These are phyloP conservation scores for Hemichromis elongatus DNA, from an alignment of 2,113 vertebrate genomes.

Conservation along the genomic window DNA sequence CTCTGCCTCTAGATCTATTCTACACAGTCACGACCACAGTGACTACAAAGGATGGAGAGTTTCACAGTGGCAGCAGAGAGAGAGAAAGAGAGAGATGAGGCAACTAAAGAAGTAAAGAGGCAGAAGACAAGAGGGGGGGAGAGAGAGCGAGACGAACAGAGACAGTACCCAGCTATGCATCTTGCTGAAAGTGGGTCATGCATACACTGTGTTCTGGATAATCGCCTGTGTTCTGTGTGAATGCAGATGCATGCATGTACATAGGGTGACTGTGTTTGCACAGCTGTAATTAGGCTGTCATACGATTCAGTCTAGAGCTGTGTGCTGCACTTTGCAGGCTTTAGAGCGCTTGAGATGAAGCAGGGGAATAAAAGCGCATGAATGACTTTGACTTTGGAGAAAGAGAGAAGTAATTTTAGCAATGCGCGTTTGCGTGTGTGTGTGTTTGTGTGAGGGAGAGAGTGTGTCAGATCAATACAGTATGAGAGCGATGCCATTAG, in stretches of 20 bases:
- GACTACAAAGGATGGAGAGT: conserved; percentile 46
- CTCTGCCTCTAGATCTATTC: conserved; percentile 54
- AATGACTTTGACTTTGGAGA: background rate
- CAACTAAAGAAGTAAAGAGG: conserved; percentile 45
- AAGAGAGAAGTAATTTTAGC: conserved; percentile 19
- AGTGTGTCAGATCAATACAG: conserved; percentile 57
- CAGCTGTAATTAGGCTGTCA: conserved; percentile 54
- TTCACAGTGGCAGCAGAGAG: conserved; percentile 37
- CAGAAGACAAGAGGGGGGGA: conserved; percentile 28
- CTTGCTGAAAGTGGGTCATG: conserved; percentile 58
- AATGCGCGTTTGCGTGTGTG: background rate
- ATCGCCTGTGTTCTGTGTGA: conserved; percentile 21
- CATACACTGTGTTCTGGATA: conserved; percentile 26
- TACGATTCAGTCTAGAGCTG: conserved; percentile 22
- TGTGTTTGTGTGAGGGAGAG: background rate
- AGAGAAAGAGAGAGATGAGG: conserved; percentile 15
- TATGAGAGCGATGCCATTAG: conserved; percentile 55
- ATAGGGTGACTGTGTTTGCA: conserved; percentile 24
- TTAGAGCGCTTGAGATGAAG: conserved; percentile 10
- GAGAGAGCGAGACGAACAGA: background rate
- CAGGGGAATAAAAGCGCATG: background rate
- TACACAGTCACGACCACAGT: conserved; percentile 59
- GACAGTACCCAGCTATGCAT: conserved; percentile 33
- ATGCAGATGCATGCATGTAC: conserved; percentile 25
- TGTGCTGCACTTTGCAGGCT: conserved; percentile 19